Evolutionary conservation across 2,797 vertebrate species (phyloP), one percentile per base, ranked within the genome.

Genomic region (Eidolon dupreanum): DNA sequence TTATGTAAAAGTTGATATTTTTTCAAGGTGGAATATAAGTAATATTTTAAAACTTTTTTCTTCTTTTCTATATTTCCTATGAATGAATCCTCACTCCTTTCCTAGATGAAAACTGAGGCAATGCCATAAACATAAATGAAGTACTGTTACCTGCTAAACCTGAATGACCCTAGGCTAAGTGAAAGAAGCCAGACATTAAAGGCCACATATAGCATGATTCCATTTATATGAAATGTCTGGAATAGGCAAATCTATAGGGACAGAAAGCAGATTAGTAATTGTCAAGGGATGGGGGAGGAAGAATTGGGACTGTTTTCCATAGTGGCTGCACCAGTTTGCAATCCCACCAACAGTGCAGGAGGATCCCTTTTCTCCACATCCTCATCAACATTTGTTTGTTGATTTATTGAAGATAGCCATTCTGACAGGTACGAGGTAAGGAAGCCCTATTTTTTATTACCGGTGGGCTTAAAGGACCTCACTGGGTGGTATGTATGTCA

Each of bases 31-130:
- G 46, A 65, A 43, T 41, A 31, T 41, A 63, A 73, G 15, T 38
- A 33, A 38, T 17, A 49, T 78, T 59, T 53, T 26, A 43, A 59
- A 33, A 16, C 3, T 28, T 59, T 59, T 82, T 74, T 66, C 16
- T 59, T 38, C n/a, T 94, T 91, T 53, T 65, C 26, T 49, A 83
- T 41, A 63, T 66, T 88, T 95, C 59, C 75, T 31, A 59, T 57
- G 49, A 74, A 66, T 38, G n/a, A 75, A 41, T 74, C 28, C 16
- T 82, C 1, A 19, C 6, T 68, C 28, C n/a, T 41, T 75, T 88
- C 38, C 53, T 68, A 20, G 13, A 31, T 61, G 31, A 68, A 66
- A 57, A 92, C 57, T 74, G 93, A 91, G 26, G 17, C 1, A 9
- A 51, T 57, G 33, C 43, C 38, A 8, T 61, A 51, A 61, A 85